phyloP scores from a whole-genome alignment of 1,140 invertebrate genomes.

The Galendromus occidentalis region DNA sequence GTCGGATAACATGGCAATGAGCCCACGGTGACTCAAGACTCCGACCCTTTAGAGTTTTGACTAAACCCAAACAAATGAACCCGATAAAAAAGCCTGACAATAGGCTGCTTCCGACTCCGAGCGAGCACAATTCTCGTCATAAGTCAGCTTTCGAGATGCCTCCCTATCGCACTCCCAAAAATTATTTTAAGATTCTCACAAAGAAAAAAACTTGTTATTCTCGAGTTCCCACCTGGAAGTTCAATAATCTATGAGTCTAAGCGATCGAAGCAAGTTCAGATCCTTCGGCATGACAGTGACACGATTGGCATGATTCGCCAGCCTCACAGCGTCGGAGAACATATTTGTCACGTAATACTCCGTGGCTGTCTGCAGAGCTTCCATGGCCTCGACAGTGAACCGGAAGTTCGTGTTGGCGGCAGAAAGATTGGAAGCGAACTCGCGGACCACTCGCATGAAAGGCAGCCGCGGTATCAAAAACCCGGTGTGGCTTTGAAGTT shows the following conservation, averaged over 20 bases:
- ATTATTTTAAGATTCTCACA: not conserved
- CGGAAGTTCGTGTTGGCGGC: not conserved
- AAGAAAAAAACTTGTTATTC: not conserved
- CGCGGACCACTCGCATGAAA: not conserved
- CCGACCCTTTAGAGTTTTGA: too few relatives aligned
- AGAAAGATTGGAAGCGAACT: not conserved
- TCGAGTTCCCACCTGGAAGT: not conserved
- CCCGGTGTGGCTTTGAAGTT: not conserved
- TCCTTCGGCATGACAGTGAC: slow-evolving; percentile 1
- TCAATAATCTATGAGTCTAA: not conserved
- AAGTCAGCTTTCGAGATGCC: not conserved
- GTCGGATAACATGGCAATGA: too few relatives aligned
- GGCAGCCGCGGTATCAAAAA: not conserved
- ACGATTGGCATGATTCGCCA: not conserved
- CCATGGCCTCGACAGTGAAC: not conserved
- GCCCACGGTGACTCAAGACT: too few relatives aligned
- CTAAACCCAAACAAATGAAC: not conserved
- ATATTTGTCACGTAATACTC: not conserved
- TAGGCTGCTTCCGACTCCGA: not conserved
- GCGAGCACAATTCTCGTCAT: not conserved
- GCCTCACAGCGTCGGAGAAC: not conserved
- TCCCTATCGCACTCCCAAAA: not conserved
- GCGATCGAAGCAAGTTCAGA: not conserved
- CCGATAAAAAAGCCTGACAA: not conserved
- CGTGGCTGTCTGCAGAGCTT: not conserved